Conservation (phyloP, 2,888 invertebrate species). For the Eupeodes latifasciatus region DNA sequence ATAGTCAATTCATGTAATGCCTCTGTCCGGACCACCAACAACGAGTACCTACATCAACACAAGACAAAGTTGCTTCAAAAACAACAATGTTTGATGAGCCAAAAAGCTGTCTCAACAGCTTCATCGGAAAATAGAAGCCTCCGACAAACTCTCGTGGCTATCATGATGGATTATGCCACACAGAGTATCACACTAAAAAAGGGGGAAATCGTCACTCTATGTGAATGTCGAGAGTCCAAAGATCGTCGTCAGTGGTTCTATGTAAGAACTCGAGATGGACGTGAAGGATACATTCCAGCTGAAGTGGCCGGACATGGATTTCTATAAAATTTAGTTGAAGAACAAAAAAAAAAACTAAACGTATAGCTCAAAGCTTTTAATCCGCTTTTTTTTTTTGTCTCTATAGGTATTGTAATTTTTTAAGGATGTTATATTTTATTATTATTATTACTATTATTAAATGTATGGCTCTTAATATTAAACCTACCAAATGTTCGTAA, state of each 20-base stretch:
- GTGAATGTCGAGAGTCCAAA: constrained; percentile 86
- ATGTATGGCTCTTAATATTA: constrained; percentile 43
- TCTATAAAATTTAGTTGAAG: constrained; percentile 84
- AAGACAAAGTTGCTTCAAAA: constrained; percentile 78
- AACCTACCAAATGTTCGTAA: constrained; percentile 72
- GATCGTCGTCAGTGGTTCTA: constrained; percentile 91
- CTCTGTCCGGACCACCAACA: constrained; percentile 75
- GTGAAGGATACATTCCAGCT: constrained; percentile 91
- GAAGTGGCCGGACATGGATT: constrained; percentile 91
- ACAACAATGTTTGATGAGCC: constrained; percentile 78
- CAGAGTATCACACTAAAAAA: constrained; percentile 87
- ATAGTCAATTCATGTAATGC: constrained; percentile 55
- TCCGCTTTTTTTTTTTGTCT: constrained; percentile 28
- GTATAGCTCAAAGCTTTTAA: constrained; percentile 23
- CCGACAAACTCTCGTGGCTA: constrained; percentile 89
- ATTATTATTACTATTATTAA: constrained; percentile 12
- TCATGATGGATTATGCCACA: constrained; percentile 88
- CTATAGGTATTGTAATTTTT: constrained; percentile 33
- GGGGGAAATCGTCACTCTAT: constrained; percentile 90
- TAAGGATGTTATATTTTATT: constrained; percentile 66
- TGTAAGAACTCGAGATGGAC: constrained; percentile 89
- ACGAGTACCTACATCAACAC: constrained; percentile 81
- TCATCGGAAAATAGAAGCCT: constrained; percentile 81
- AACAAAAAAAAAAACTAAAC: background rate
- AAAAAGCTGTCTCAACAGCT: constrained; percentile 75